Conservation (phyloP, 2,113 vertebrate species). For the Mirza zaza region DNA sequence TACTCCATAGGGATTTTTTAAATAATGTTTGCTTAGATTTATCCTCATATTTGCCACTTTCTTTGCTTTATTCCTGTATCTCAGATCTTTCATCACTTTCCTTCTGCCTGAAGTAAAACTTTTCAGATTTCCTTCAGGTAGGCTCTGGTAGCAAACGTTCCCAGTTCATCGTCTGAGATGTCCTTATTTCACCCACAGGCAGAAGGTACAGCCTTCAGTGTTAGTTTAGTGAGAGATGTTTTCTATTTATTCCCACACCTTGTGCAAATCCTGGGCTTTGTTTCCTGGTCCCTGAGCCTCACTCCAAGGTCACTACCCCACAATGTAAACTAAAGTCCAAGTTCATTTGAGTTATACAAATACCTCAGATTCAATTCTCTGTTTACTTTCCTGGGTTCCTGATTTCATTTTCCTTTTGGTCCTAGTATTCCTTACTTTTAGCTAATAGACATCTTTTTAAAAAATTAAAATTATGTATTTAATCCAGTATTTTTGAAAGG, state of each 20-base stretch:
- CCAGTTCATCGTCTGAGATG: neutral
- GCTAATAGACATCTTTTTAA: neutral
- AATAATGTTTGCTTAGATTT: neutral
- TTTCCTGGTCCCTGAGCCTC: neutral
- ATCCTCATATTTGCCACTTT: neutral
- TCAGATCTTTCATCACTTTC: neutral
- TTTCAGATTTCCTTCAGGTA: neutral
- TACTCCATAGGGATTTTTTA: neutral
- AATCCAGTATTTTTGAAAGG: neutral
- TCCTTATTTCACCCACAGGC: neutral
- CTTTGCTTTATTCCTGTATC: neutral
- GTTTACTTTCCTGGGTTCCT: neutral
- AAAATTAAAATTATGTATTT: neutral
- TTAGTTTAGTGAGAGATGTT: neutral
- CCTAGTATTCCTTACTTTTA: neutral
- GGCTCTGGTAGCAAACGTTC: neutral
- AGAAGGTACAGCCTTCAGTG: neutral
- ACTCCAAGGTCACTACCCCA: neutral
- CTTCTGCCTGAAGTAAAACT: neutral
- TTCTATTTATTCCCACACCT: neutral
- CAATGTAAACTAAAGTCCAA: neutral
- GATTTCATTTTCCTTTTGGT: neutral
- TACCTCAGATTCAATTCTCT: neutral
- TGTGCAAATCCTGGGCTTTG: neutral
- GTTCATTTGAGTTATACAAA: neutral